phyloP scores from a whole-genome alignment of 2,797 vertebrate genomes.

The Gobionotothen gibberifrons region DNA sequence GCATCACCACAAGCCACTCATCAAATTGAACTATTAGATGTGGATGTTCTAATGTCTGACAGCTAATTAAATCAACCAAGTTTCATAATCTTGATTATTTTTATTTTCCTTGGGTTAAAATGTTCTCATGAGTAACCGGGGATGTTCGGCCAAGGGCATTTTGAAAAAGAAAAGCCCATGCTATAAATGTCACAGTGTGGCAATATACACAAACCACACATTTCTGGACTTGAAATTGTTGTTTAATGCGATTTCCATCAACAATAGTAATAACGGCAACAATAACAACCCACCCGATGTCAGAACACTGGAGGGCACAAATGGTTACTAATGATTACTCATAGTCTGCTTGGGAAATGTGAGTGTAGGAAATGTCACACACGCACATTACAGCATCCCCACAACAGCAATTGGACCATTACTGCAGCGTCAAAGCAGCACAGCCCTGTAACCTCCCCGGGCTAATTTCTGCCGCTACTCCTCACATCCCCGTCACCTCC shows the following conservation, averaged over 20 bases:
- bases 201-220: constrained; percentile 41
- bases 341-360: constrained; percentile 70
- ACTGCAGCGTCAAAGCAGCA: constrained; percentile 44
- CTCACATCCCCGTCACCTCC: constrained; percentile 59
- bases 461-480: constrained; percentile 54
- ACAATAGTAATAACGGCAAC: constrained; percentile 49
- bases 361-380: constrained; percentile 70
- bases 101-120: constrained; percentile 23
- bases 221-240: constrained; percentile 48
- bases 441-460: constrained; percentile 45
- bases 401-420: constrained; percentile 48
- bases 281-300: constrained; percentile 57
- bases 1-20: constrained; percentile 34
- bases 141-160: constrained; percentile 41
- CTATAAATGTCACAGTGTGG: constrained; percentile 47
- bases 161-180: constrained; percentile 32
- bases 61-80: constrained; percentile 50
- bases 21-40: constrained; percentile 35
- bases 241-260: constrained; percentile 48
- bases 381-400: constrained; percentile 55
- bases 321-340: constrained; percentile 75
- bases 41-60: constrained; percentile 25
- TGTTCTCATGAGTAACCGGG: constrained; percentile 31
- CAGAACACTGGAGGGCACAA: constrained; percentile 57
- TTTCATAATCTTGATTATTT: constrained; percentile 50